phyloP scores from a whole-genome alignment of 2,888 invertebrate species.

The Protodeltote pygarga region DNA sequence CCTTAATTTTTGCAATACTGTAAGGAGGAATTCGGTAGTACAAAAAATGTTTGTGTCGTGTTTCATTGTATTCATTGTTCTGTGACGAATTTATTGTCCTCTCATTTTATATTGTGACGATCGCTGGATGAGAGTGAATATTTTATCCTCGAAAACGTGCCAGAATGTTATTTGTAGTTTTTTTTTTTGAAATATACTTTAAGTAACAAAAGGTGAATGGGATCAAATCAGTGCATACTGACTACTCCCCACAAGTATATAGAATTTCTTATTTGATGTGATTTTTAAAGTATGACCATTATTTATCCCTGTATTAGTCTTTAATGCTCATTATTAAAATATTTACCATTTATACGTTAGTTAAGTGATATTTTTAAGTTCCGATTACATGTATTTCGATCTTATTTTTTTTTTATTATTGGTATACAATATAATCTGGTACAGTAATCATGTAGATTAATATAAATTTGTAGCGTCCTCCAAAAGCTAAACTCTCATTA shows the following conservation, averaged over 20 bases:
- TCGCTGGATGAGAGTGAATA: constrained; percentile 62
- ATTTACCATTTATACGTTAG: constrained; percentile 82
- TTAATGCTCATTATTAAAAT: constrained; percentile 84
- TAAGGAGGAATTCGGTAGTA: constrained; percentile 70
- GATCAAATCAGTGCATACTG: constrained; percentile 69
- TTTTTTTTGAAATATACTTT: constrained; percentile 71
- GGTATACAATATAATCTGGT: constrained; percentile 64
- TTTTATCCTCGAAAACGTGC: constrained; percentile 80
- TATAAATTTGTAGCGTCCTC: constrained; percentile 60
- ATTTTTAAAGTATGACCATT: constrained; percentile 78
- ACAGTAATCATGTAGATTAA: constrained; percentile 65
- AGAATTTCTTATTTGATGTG: constrained; percentile 72
- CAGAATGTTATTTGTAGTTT: constrained; percentile 82
- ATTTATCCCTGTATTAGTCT: constrained; percentile 82
- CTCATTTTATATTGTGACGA: constrained; percentile 66
- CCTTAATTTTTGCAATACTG: constrained; percentile 66
- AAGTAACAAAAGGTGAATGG: constrained; percentile 66
- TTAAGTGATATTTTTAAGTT: constrained; percentile 77
- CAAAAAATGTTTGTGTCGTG: constrained; percentile 72
- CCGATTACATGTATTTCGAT: constrained; percentile 65
- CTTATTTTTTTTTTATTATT: constrained; percentile 65
- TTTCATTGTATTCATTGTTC: constrained; percentile 66
- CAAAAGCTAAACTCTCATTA: constrained; percentile 67
- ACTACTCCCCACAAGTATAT: constrained; percentile 53
- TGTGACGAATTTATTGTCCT: constrained; percentile 77